Base-by-base conservation (phyloP, 2,888 invertebrate genomes). In the Agriotes lineatus region DNA sequence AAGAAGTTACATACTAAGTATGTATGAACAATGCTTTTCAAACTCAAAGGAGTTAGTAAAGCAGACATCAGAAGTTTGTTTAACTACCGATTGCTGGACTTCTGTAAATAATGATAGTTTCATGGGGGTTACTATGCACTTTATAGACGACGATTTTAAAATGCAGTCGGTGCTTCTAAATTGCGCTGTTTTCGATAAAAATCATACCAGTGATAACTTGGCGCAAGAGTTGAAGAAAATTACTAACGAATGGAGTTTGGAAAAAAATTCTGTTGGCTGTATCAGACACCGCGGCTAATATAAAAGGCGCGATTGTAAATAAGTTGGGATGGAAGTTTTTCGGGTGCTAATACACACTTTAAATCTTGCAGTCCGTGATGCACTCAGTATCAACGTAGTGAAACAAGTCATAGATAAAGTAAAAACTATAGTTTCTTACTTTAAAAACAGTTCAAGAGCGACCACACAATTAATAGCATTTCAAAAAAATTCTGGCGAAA, bases 61-160 rank as follows among this genome's bases (percentile, higher is more conserved):
- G n/a, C 5, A 2, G 5, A 56, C 48, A 48, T 3, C 70, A 70
- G 39, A 58, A 65, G 33, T 61, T 59, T 50, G 70, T 75, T 18
- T 80, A 22, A 80, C 79, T 22, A 78, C 77, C 3, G 80, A 80
- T 64, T 74, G 75, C 56, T 79, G 80, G 79, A 79, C 79, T 10
- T 80, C 79, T 7, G 18, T 62, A 10, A 77, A 73, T 52, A 74
- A 71, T 30, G 79, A 80, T 54, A 75, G 67, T 66, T 79, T 70
- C 66, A 66, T 80, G 44, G 77, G 72, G 18, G 74, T 77, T 6
- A 78, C 74, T 6, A 72, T 48, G 2, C 77, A 79, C 70, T 79
- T 71, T 64, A 66, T 77, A 16, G 42, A 73, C 52, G 44, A 71
- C 3, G 50, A 75, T 56, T 79, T 76, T 73, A 33, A 71, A 66